Evolutionary conservation across 1,140 invertebrate genomes (phyloP).

Genomic region (Asbolus verrucosus): DNA sequence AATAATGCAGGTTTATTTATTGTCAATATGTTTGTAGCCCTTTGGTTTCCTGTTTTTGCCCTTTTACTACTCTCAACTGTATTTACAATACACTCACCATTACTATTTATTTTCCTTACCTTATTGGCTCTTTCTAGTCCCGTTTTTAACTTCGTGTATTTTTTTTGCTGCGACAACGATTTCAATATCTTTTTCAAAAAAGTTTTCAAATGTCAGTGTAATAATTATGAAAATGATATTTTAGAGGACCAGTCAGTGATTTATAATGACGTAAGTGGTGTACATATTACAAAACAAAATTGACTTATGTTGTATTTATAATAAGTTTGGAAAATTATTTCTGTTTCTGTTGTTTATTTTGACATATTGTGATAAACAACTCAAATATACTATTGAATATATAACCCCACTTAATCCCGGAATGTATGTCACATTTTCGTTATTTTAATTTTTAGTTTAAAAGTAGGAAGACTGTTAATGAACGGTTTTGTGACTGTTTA

Average conservation of each 20-base stretch:
- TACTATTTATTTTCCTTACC: too few relatives aligned
- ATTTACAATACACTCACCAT: too few relatives aligned
- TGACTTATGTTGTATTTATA: conserved; percentile 2
- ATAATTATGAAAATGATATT: conserved; percentile 13
- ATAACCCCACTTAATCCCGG: too few relatives aligned
- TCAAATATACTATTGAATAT: too few relatives aligned
- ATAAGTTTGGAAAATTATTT: background rate
- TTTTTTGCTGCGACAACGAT: conserved; percentile 3
- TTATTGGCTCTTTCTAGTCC: conserved; percentile 13
- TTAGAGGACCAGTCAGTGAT: conserved; percentile 29
- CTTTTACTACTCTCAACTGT: background rate
- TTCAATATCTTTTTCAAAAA: conserved; percentile 19
- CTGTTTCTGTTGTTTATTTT: background rate
- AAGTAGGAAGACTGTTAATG: too few relatives aligned
- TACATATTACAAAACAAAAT: conserved; percentile 16
- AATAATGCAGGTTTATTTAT: background rate
- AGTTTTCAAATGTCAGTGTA: conserved; percentile 38
- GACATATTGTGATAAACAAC: too few relatives aligned
- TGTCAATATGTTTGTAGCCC: conserved; percentile 1
- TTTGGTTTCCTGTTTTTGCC: conserved; percentile 11
- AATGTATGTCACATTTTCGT: too few relatives aligned
- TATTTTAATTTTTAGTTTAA: too few relatives aligned
- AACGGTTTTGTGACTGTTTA: too few relatives aligned
- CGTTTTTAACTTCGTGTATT: conserved; percentile 5
- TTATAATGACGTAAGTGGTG: conserved; percentile 32